Evolutionary conservation across 1,140 invertebrate genomes (phyloP).

Genomic region (Coelopa frigida): DNA sequence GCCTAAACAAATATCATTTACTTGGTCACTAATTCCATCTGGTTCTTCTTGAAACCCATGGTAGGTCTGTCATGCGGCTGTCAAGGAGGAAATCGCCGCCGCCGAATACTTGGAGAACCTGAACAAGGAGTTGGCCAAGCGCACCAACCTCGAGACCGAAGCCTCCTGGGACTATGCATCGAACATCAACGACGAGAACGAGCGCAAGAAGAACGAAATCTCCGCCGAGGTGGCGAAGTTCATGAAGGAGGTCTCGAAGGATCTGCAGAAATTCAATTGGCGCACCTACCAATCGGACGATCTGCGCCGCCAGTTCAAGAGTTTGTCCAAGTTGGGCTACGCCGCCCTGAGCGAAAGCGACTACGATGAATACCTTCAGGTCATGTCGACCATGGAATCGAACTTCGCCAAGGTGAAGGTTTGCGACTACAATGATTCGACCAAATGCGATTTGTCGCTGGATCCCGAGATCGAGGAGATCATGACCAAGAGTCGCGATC

Average conservation of each 20-base stretch:
- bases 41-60: neutral
- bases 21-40: neutral
- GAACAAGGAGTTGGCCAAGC: constrained; percentile 50
- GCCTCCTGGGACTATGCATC: constrained; percentile 65
- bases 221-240: constrained; percentile 39
- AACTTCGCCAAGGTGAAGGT: constrained; percentile 76
- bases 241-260: constrained; percentile 42
- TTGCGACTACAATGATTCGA: constrained; percentile 58
- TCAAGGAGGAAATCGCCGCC: constrained; percentile 52
- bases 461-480: constrained; percentile 70
- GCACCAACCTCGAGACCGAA: constrained; percentile 50
- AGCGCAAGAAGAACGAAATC: constrained; percentile 49
- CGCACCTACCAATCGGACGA: constrained; percentile 54
- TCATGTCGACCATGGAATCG: constrained; percentile 65
- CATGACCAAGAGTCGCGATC: constrained; percentile 59
- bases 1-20: neutral
- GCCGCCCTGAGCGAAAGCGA: constrained; percentile 62
- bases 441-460: constrained; percentile 63
- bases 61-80: constrained; percentile 26
- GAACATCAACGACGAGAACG: constrained; percentile 65
- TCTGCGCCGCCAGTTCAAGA: constrained; percentile 58
- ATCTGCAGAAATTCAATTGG: constrained; percentile 59
- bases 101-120: constrained; percentile 53
- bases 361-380: constrained; percentile 54
- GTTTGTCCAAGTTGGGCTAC: constrained; percentile 58